These are phyloP conservation scores for Cantharis rufa DNA, from an alignment of 2,888 invertebrate species.

Conservation along the genomic window DNA sequence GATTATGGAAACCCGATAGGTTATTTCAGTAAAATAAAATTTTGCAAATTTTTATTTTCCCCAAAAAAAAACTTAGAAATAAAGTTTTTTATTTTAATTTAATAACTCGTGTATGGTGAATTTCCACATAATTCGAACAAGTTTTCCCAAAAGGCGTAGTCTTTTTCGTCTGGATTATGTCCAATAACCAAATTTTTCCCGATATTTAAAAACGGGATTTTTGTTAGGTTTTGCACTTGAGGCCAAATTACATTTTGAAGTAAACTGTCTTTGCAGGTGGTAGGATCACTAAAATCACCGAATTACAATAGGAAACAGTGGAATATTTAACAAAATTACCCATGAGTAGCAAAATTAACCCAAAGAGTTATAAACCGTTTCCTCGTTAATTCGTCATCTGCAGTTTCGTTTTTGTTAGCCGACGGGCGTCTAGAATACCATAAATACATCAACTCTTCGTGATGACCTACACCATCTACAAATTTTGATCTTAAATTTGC, in stretches of 20 bases:
- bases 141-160: slow-evolving; percentile 33
- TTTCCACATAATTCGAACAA: slow-evolving; percentile 34
- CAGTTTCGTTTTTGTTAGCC: neutral
- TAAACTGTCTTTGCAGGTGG: neutral
- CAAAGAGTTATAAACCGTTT: slow-evolving; percentile 13
- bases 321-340: neutral
- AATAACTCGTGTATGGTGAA: slow-evolving; percentile 26
- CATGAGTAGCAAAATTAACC: slow-evolving; percentile 17
- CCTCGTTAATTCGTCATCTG: neutral
- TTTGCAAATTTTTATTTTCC: neutral
- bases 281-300: slow-evolving; percentile 20
- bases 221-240: slow-evolving; percentile 26
- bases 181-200: slow-evolving; percentile 28
- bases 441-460: slow-evolving; percentile 9
- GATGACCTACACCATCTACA: neutral
- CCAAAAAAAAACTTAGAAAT: too few relatives aligned
- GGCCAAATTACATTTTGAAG: slow-evolving; percentile 11
- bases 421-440: neutral
- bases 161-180: slow-evolving; percentile 31
- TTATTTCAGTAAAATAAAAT: too few relatives aligned
- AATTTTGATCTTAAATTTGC: neutral
- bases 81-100: too few relatives aligned
- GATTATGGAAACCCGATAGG: neutral
- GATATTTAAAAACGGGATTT: slow-evolving; percentile 34
- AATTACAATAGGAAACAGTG: too few relatives aligned